Evolutionary conservation across 2,888 invertebrate genomes (phyloP), one percentile per base, ranked within the genome.

Genomic region (Hipparchia semele): DNA sequence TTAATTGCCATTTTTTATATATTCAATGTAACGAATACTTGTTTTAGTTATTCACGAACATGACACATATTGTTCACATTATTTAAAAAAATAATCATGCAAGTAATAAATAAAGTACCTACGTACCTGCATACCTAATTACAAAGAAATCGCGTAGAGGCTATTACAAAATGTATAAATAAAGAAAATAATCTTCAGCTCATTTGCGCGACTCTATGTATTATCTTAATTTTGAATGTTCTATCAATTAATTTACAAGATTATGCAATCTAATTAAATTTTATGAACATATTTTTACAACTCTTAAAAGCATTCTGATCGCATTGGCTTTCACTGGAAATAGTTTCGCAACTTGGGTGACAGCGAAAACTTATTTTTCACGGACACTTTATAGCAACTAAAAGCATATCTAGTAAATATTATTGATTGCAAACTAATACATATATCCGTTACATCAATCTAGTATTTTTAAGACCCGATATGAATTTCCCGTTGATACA

Each of bases 401-500:
- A 39, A 39, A 39, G 39, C 39, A 39, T 39, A 39, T 39, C 39
- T 39, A 39, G 39, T 39, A 39, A 39, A 39, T 39, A 39, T 39
- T 39, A 39, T 39, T 39, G 2, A 39, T 39, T 23, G 49, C 10
- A 51, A 51, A 46, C 67, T 58, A 67, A 23, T 53, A 53, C 58
- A n/a, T 46, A 67, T 45, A 67, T 67, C 46, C 67, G 67, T 71
- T 66, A 64, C 69, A 72, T 72, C 45, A 64, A 64, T 66, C 68
- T 65, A 73, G 9, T 70, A 71, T 73, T 74, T 39, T 74, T 76
- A 79, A 71, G 64, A 74, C 75, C 62, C 72, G 75, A 60, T 65
- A 67, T 73, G 45, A 69, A 78, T 77, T 60, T 74, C 69, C 71
- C 81, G 81, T 84, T 85, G 78, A 83, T 80, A 83, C 82, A 80